Base-by-base conservation (phyloP, 2,888 invertebrate genomes). In the Cryptocheilus praepositus region DNA sequence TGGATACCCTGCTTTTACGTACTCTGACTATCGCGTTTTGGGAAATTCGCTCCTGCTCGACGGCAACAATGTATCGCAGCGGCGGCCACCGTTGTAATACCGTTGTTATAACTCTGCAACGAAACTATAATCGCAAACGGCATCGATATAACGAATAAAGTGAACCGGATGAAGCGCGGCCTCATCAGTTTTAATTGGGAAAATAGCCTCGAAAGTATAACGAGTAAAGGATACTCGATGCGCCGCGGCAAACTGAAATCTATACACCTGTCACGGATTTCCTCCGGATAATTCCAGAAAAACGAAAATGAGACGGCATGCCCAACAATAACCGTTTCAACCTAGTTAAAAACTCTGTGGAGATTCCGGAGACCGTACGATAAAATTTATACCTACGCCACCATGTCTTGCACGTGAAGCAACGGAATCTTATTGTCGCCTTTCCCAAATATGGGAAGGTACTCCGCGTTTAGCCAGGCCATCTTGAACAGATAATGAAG, bases 401-500 rank as follows among this genome's bases (percentile, higher is more conserved):
- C 90, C 70, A 93, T 89, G 87, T 94, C 94, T 49, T 89, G 84
- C 36, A 93, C 89, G 81, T 94, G 92, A 58, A 94, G 89, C 18
- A 94, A 84, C 0, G 94, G 94, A 52, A 94, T 87, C 21, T 84
- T 84, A 80, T 94, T 94, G 8, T 83, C 85, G 1, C 93, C 94
- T 7, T 90, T 88, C 0, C 90, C 90, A 43, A 93, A 87, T 66
- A 93, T 88, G 0, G 93, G 93, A 25, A 94, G 83, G 21, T 90
- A 84, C n/a, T 89, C 89, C 68, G 91, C 91, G 74, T 92, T 92
- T 68, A 91, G 90, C 93, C 93, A 94, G 13, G 92, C 92, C 81
- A 92, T 90, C 89, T 92, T 93, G 82, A 94, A 94, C 84, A 93
- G 91, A 81, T 91, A 92, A 73, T 91, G 91, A 0, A 94, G 87